Conservation (phyloP, 2,797 vertebrate genomes). For the Argentina silus region DNA sequence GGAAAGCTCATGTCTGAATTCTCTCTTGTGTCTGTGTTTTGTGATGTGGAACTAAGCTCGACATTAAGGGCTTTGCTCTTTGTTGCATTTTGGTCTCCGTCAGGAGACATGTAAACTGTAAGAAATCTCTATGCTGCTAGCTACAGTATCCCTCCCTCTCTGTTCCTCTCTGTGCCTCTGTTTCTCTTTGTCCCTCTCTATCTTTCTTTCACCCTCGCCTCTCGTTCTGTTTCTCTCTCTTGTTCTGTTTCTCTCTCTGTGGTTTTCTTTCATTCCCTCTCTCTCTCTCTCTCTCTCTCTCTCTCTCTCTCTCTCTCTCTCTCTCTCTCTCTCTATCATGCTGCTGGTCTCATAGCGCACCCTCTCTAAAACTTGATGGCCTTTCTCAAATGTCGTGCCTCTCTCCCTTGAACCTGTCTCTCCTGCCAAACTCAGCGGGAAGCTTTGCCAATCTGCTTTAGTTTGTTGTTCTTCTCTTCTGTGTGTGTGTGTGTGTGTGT, state of each 20-base stretch:
- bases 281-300: conserved; percentile 15
- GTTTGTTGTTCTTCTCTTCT: conserved; percentile 31
- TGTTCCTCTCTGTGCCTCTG: neutral
- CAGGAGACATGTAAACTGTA: conserved; percentile 42
- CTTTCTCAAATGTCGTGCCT: conserved; percentile 78
- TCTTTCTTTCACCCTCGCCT: neutral
- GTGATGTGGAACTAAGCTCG: conserved; percentile 30
- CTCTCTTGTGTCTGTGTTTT: conserved; percentile 40
- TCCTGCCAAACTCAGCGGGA: conserved; percentile 61
- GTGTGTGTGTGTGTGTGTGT: conserved; percentile 29
- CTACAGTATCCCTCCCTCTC: neutral
- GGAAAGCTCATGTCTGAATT: conserved; percentile 54
- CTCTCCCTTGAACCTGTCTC: conserved; percentile 46
- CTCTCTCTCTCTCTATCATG: conserved; percentile 41
- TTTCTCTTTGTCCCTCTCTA: neutral
- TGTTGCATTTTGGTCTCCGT: conserved; percentile 35
- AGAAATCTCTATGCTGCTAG: conserved; percentile 36
- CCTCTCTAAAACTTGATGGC: conserved; percentile 70
- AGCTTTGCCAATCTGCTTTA: conserved; percentile 62
- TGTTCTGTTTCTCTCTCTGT: neutral
- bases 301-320: conserved; percentile 38
- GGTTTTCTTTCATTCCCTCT: neutral
- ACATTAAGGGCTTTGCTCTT: conserved; percentile 59
- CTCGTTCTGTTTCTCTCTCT: neutral
- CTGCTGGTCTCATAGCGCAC: conserved; percentile 43